phyloP scores from a whole-genome alignment of 2,797 vertebrate species.

The Bradypodion pumilum region DNA sequence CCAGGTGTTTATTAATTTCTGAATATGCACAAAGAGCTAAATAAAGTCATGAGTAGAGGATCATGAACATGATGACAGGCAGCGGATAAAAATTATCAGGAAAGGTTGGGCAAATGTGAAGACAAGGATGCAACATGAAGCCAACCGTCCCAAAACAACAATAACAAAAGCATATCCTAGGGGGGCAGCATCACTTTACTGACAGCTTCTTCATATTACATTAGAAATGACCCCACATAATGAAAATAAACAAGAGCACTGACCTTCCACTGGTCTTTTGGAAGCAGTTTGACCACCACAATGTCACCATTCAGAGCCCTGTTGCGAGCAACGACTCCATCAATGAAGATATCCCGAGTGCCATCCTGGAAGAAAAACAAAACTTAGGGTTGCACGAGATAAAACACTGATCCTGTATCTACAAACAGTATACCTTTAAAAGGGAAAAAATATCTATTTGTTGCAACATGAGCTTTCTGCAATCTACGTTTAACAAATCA shows the following conservation, averaged over 20 bases:
- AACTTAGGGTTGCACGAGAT: not conserved
- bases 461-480: too few relatives aligned
- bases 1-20: not conserved
- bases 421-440: too few relatives aligned
- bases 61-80: too few relatives aligned
- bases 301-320: constrained; percentile 93
- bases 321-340: constrained; percentile 91
- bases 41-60: not conserved
- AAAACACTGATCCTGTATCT: too few relatives aligned
- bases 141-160: too few relatives aligned
- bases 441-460: too few relatives aligned
- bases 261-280: constrained; percentile 94
- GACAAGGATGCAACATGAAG: not conserved
- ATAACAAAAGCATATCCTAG: too few relatives aligned
- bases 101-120: not conserved
- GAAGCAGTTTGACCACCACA: constrained; percentile 89
- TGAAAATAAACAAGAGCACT: constrained; percentile 38
- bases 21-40: not conserved
- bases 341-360: constrained; percentile 90
- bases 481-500: too few relatives aligned
- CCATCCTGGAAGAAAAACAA: constrained; percentile 79
- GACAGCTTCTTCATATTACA: not conserved
- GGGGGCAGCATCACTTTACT: not conserved
- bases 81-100: not conserved
- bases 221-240: not conserved